These are phyloP conservation scores for Crotalus horridus DNA, from an alignment of 2,113 vertebrate genomes.

Conservation along the genomic window DNA sequence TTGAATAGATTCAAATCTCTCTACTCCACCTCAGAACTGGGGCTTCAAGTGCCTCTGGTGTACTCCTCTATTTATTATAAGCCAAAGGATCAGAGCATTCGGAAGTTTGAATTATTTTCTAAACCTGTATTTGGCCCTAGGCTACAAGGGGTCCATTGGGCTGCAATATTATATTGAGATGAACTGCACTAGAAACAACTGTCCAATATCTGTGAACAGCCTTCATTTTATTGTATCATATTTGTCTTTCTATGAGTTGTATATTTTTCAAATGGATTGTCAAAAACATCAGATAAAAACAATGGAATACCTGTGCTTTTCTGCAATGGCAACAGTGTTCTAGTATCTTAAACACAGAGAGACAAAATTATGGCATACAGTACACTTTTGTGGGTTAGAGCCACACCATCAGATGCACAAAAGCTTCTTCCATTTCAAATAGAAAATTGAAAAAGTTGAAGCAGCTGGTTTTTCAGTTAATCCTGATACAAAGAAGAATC, in stretches of 20 bases:
- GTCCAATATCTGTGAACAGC: constrained; percentile 37
- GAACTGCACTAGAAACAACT: constrained; percentile 44
- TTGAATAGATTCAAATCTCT: background rate
- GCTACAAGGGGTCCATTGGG: background rate
- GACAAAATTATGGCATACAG: background rate
- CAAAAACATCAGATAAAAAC: background rate
- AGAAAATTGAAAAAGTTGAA: background rate
- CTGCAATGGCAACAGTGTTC: background rate
- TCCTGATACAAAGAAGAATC: background rate
- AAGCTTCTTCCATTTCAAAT: background rate
- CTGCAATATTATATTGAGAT: constrained; percentile 43
- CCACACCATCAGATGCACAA: background rate
- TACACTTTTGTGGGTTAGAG: background rate
- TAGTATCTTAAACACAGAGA: background rate
- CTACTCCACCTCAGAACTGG: background rate
- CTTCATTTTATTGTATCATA: constrained; percentile 40
- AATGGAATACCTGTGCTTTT: background rate
- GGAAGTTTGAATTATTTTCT: background rate
- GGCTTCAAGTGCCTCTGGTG: background rate
- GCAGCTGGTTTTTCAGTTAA: background rate
- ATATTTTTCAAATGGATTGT: constrained; percentile 10
- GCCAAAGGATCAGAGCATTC: background rate
- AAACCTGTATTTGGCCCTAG: background rate
- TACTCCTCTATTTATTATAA: background rate
- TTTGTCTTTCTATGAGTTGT: constrained; percentile 45